These are phyloP conservation scores for Acanthurus leucopareius DNA, from an alignment of 2,797 vertebrate genomes.

Conservation along the genomic window DNA sequence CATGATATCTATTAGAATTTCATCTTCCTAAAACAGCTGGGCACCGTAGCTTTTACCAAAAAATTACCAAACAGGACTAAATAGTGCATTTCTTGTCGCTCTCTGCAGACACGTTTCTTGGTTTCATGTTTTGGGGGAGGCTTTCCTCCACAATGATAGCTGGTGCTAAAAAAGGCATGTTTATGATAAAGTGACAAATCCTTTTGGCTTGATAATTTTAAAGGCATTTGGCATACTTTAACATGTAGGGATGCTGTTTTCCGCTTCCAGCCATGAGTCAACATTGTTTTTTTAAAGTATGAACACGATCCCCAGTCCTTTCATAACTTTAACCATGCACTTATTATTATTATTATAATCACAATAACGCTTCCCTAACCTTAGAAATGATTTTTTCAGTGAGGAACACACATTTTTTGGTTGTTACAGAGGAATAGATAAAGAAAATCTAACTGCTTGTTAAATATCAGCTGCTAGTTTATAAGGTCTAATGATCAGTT, in stretches of 20 bases:
- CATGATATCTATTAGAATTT: neutral
- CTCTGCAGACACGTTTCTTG: neutral
- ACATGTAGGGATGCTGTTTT: neutral
- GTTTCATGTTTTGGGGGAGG: neutral
- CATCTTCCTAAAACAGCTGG: neutral
- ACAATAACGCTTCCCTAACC: neutral
- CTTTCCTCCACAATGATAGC: neutral
- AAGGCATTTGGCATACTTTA: neutral
- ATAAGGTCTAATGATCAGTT: too few relatives aligned
- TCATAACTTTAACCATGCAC: neutral
- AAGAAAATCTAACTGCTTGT: too few relatives aligned
- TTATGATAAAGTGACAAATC: neutral
- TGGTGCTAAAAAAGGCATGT: neutral
- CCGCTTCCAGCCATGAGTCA: too few relatives aligned
- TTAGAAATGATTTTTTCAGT: too few relatives aligned
- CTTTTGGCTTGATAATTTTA: too few relatives aligned
- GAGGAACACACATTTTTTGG: too few relatives aligned
- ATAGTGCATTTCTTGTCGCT: neutral
- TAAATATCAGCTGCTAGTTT: too few relatives aligned
- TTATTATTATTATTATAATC: neutral
- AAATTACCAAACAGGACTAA: neutral
- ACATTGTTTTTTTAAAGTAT: neutral
- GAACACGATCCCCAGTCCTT: fast-evolving
- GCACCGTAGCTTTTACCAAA: neutral
- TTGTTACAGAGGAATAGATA: too few relatives aligned